These are phyloP conservation scores for Melieria picta DNA, from an alignment of 2,888 invertebrate genomes.

Conservation along the genomic window DNA sequence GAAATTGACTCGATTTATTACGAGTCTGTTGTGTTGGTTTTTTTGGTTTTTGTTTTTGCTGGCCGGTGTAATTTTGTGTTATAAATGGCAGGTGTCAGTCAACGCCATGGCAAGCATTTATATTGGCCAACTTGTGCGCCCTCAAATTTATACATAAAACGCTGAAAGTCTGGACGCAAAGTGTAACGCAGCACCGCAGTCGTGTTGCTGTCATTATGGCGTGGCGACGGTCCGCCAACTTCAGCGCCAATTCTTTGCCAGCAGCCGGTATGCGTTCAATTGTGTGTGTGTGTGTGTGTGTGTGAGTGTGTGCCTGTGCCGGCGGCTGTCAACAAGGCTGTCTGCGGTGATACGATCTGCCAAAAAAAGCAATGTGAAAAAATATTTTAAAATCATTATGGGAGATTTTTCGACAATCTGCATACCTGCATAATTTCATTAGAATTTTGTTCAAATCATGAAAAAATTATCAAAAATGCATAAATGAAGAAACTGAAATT, in stretches of 20 bases:
- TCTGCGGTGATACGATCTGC: no score
- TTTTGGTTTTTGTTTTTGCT: conserved; percentile 1
- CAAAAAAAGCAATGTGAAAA: no score
- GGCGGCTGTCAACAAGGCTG: conserved; percentile 8
- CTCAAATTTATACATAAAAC: no score
- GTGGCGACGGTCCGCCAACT: no score
- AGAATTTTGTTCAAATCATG: no score
- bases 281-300: conserved; percentile 1
- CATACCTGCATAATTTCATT: no score
- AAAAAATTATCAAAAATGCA: conserved; percentile 21
- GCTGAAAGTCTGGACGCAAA: background rate
- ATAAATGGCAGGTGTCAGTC: conserved; percentile 49
- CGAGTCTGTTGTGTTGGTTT: conserved; percentile 5
- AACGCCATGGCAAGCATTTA: conserved; percentile 46
- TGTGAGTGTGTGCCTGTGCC: conserved; percentile 6
- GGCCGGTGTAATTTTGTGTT: conserved; percentile 17
- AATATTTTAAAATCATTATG: no score
- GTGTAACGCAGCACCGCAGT: background rate
- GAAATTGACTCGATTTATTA: conserved; percentile 27
- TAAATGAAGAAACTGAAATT: conserved; percentile 2
- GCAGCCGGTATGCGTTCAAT: background rate
- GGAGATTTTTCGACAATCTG: no score
- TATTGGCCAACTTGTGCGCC: conserved; percentile 22
- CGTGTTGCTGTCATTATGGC: background rate
- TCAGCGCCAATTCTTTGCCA: no score